phyloP scores from a whole-genome alignment of 2,888 invertebrate species.

The Strigamia transsilvanica region DNA sequence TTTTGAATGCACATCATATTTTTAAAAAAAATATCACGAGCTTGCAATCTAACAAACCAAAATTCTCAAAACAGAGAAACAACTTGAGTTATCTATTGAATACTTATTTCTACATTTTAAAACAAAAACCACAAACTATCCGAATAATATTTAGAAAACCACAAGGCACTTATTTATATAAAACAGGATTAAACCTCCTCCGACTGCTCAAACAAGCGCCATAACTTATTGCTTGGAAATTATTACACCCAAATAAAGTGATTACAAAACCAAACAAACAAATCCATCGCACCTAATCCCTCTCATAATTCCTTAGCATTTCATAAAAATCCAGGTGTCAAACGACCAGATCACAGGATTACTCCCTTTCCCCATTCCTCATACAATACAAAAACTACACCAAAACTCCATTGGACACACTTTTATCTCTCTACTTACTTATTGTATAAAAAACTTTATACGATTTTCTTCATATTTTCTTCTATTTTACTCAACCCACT shows the following conservation, averaged over 20 bases:
- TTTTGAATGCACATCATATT: too few relatives aligned
- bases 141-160: too few relatives aligned
- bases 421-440: not conserved
- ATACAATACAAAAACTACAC: not conserved
- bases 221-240: not conserved
- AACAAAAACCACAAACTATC: too few relatives aligned
- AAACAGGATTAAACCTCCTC: not conserved
- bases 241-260: slow-evolving; percentile 16
- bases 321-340: slow-evolving; percentile 15
- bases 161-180: not conserved
- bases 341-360: slow-evolving; percentile 21
- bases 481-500: not conserved
- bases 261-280: not conserved
- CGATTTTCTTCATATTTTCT: not conserved
- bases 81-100: too few relatives aligned
- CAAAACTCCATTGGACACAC: not conserved
- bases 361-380: not conserved
- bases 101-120: too few relatives aligned
- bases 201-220: not conserved
- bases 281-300: slow-evolving; percentile 4
- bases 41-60: too few relatives aligned
- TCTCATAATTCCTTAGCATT: not conserved
- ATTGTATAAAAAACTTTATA: not conserved
- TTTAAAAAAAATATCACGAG: too few relatives aligned
- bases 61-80: too few relatives aligned